Evolutionary conservation across 2,888 invertebrate species (phyloP), one percentile per base, ranked within the genome.

Genomic region (Cosmopolites sordidus): DNA sequence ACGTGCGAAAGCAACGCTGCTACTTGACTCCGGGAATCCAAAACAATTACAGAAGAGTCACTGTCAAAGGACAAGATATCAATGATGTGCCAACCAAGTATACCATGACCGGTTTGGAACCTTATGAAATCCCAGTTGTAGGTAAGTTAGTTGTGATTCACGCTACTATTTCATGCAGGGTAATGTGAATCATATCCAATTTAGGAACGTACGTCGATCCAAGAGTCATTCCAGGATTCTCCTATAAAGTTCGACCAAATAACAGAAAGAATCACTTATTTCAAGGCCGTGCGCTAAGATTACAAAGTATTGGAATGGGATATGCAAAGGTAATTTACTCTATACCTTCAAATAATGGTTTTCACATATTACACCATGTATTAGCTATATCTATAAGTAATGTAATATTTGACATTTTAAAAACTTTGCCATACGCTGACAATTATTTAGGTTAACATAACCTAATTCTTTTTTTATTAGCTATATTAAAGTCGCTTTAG

Each of bases 141-240:
- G 85, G 85, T 84, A 75, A 77, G 76, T 65, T n/a, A n/a, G n/a
- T n/a, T n/a, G n/a, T n/a, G n/a, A n/a, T n/a, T n/a, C n/a, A n/a
- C n/a, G n/a, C n/a, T n/a, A n/a, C n/a, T n/a, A n/a, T n/a, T n/a
- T n/a, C n/a, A n/a, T n/a, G n/a, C n/a, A n/a, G n/a, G n/a, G n/a
- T n/a, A n/a, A n/a, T n/a, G n/a, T 22, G 22, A 22, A 22, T 5
- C 8, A 22, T 22, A 22, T 8, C 8, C 8, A 8, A 5, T 61
- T 33, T 22, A 69, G 69, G 87, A 58, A 87, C 88, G 2, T 87
- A 81, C 65, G 81, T 89, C 4, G 87, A 89, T 68, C 79, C 83
- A 41, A 79, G 85, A 59, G 80, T 89, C 55, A 75, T 84, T 58
- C 83, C 87, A 54, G 88, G 89, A 16, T 89, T 87, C 74, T 75